Percentiles rank a stretch among this genome's conserved stretches.
These are phyloP conservation scores for Umimayanthus kanabou DNA, from an alignment of 92 coral and sea anemone species.

Conservation along the genomic window DNA sequence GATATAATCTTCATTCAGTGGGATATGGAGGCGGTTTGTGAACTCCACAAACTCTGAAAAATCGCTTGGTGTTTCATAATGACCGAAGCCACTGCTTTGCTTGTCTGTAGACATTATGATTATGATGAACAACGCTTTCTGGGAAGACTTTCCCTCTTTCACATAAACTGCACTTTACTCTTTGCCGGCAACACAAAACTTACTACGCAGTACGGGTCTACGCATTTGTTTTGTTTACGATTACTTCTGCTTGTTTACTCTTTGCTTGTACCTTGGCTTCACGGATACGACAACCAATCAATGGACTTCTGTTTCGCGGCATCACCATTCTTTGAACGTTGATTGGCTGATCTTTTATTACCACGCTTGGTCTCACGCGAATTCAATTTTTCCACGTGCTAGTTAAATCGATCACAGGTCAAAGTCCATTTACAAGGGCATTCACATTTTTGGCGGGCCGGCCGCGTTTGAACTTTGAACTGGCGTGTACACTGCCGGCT, in stretches of 20 bases:
- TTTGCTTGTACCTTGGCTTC: background rate
- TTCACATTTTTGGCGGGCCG: no score
- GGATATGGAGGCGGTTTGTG: slow-evolving; percentile 73
- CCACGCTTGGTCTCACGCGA: slow-evolving; percentile 18
- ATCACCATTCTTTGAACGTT: background rate
- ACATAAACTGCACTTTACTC: background rate
- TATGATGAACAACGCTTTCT: background rate
- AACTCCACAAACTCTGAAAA: slow-evolving; percentile 66
- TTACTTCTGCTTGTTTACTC: background rate
- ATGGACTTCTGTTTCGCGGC: slow-evolving; percentile 25
- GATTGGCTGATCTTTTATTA: slow-evolving; percentile 25
- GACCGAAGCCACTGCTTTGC: slow-evolving; percentile 21
- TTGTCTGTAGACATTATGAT: slow-evolving; percentile 38
- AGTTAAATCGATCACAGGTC: background rate
- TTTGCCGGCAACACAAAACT: background rate
- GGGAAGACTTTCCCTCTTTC: background rate
- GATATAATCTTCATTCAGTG: slow-evolving; percentile 68
- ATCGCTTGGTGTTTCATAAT: slow-evolving; percentile 56
- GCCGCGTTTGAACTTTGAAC: background rate
- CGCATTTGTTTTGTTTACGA: background rate
- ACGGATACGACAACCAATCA: background rate
- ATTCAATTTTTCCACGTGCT: background rate
- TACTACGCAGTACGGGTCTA: background rate
- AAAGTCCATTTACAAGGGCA: background rate
- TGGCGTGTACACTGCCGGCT: no score